A percentile compares a stretch with the other conserved stretches of the same genome.
Evolutionary conservation across 2,113 vertebrate species (phyloP).

Genomic region (Callithrix jacchus): DNA sequence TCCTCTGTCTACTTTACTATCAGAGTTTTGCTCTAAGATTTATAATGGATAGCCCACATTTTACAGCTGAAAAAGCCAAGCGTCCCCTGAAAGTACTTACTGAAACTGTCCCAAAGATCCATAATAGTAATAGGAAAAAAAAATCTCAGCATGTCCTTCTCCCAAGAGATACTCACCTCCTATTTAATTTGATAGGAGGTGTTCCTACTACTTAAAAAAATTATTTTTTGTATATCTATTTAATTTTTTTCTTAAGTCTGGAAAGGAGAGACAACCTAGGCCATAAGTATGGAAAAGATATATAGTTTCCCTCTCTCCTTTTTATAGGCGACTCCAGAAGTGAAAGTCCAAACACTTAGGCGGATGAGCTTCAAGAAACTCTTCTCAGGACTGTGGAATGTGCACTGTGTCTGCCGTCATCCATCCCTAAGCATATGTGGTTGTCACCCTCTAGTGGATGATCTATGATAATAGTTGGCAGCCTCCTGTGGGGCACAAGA

Average conservation of each 20-base stretch:
- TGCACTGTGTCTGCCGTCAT: slow-evolving; percentile 30
- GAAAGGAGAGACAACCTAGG: background rate
- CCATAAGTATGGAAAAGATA: background rate
- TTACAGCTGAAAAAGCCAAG: slow-evolving; percentile 37
- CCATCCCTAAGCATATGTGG: slow-evolving; percentile 64
- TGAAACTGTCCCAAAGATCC: slow-evolving; percentile 7
- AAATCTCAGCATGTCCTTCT: background rate
- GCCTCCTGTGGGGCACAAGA: slow-evolving; percentile 55
- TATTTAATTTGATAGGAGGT: background rate
- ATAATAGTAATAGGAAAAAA: background rate
- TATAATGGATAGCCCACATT: background rate
- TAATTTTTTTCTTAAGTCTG: slow-evolving; percentile 8
- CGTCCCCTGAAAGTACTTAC: background rate
- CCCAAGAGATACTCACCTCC: background rate
- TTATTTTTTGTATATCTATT: background rate
- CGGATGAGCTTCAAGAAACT: background rate
- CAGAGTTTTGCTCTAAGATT: background rate
- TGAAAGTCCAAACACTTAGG: slow-evolving; percentile 12
- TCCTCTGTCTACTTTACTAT: background rate
- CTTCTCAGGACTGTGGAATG: slow-evolving; percentile 39
- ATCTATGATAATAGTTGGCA: slow-evolving; percentile 65
- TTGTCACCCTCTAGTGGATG: slow-evolving; percentile 81
- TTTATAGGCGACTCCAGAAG: background rate
- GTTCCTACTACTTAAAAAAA: background rate
- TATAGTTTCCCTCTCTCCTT: background rate